These are phyloP conservation scores for Emydoidea blandingii DNA, from an alignment of 2,797 vertebrate species.

Conservation along the genomic window DNA sequence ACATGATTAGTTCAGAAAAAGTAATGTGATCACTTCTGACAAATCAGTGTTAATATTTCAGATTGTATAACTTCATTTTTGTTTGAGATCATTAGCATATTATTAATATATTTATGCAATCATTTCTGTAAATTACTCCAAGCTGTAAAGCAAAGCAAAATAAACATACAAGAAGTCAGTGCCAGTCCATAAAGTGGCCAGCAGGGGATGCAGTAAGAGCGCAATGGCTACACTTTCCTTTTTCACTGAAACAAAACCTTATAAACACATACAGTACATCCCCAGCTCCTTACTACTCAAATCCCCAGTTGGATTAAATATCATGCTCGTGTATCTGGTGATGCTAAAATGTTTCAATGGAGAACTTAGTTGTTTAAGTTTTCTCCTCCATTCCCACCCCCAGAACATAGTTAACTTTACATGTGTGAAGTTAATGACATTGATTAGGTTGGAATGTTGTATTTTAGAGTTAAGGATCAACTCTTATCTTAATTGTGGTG, in stretches of 20 bases:
- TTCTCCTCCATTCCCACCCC: too few species aligned
- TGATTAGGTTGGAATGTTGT: not conserved
- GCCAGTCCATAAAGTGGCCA: not conserved
- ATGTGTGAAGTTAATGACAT: not conserved
- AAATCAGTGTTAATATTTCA: rapidly evolving
- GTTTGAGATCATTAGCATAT: not conserved
- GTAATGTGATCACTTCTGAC: rapidly evolving
- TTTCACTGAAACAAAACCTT: not conserved
- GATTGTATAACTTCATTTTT: not conserved
- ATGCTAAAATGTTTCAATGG: rapidly evolving
- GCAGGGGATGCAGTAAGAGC: slow-evolving; percentile 9
- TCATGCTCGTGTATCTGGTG: not conserved
- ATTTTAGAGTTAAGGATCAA: not conserved
- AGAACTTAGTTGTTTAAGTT: not conserved
- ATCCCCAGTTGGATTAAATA: not conserved
- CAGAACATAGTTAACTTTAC: not conserved
- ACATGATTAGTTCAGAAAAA: not conserved
- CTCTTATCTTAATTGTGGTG: not conserved
- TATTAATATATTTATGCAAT: not conserved
- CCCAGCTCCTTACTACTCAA: not conserved
- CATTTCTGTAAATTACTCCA: not conserved
- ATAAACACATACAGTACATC: not conserved
- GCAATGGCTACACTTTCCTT: not conserved
- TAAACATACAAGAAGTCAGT: not conserved
- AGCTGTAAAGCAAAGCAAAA: not conserved